Conservation (phyloP, 92 coral and sea anemone genomes). For the Bergia sp. region DNA sequence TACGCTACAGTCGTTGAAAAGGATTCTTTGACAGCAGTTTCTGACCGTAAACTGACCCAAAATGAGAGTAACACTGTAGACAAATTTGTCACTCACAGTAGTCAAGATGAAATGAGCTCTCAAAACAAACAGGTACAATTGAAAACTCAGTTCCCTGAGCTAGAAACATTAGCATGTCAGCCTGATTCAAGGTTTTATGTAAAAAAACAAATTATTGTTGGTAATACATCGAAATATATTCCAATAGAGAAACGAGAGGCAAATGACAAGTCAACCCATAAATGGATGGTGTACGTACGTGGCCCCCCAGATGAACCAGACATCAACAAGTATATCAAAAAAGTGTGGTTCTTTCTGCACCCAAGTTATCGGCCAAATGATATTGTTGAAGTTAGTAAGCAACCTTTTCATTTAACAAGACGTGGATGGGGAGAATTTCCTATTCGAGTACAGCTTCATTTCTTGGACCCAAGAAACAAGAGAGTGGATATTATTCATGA, state of each 20-base stretch:
- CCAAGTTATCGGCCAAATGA: conserved; percentile 99
- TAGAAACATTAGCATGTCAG: conserved; percentile 13
- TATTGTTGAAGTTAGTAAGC: conserved; percentile 91
- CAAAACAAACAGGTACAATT: background rate
- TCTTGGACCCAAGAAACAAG: conserved; percentile 88
- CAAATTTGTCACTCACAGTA: background rate
- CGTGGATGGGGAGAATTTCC: conserved; percentile 99
- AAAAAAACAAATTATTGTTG: conserved; percentile 88
- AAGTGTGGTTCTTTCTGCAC: conserved; percentile 98
- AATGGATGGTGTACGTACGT: conserved; percentile 99
- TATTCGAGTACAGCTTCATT: conserved; percentile 93
- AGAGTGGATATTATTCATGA: conserved; percentile 95
- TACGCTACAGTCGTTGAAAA: background rate
- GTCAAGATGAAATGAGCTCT: background rate
- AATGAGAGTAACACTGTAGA: background rate
- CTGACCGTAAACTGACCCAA: background rate
- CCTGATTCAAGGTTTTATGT: conserved; percentile 89
- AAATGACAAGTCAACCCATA: conserved; percentile 96
- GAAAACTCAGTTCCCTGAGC: background rate
- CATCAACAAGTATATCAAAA: conserved; percentile 75
- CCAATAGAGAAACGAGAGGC: conserved; percentile 87
- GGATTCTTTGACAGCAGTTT: background rate
- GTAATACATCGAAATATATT: conserved; percentile 95
- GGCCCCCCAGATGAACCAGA: conserved; percentile 88
- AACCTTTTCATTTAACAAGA: conserved; percentile 94